Evolutionary conservation across 1,140 invertebrate species (phyloP).

Genomic region (Zaprionus taronus): DNA sequence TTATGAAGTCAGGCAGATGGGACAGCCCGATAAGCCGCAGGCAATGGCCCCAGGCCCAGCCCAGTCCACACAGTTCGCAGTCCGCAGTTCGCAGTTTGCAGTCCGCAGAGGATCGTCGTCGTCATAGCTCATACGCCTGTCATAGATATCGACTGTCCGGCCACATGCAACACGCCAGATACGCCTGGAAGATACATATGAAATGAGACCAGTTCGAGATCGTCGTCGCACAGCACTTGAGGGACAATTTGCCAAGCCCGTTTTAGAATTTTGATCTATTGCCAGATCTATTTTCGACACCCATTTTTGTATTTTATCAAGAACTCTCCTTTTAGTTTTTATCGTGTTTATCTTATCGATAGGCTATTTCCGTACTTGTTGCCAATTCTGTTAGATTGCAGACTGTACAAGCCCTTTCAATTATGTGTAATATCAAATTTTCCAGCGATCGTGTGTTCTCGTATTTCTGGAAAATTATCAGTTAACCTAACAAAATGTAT

Average conservation of each 20-base stretch:
- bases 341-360: slow-evolving; percentile 30
- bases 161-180: slow-evolving; percentile 42
- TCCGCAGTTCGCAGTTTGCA: not conserved
- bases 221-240: not conserved
- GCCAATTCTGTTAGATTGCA: not conserved
- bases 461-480: not conserved
- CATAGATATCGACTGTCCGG: slow-evolving; percentile 52
- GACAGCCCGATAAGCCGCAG: slow-evolving; percentile 59
- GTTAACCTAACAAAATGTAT: not conserved
- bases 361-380: slow-evolving; percentile 32
- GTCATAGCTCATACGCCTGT: slow-evolving; percentile 66
- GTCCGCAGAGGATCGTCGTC: not conserved
- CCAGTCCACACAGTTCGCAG: not conserved
- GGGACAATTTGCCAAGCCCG: slow-evolving; percentile 16
- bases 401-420: slow-evolving; percentile 28
- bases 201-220: slow-evolving; percentile 14
- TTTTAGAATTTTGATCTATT: not conserved
- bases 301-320: not conserved
- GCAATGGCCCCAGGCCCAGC: slow-evolving; percentile 21
- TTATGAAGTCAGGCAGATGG: slow-evolving; percentile 78
- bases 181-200: slow-evolving; percentile 33
- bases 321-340: not conserved
- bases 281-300: slow-evolving; percentile 14
- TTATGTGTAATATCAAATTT: slow-evolving; percentile 36
- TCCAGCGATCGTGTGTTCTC: not conserved